Evolutionary conservation across 2,113 vertebrate species (phyloP).

Genomic region (Scartelaos histophorus): DNA sequence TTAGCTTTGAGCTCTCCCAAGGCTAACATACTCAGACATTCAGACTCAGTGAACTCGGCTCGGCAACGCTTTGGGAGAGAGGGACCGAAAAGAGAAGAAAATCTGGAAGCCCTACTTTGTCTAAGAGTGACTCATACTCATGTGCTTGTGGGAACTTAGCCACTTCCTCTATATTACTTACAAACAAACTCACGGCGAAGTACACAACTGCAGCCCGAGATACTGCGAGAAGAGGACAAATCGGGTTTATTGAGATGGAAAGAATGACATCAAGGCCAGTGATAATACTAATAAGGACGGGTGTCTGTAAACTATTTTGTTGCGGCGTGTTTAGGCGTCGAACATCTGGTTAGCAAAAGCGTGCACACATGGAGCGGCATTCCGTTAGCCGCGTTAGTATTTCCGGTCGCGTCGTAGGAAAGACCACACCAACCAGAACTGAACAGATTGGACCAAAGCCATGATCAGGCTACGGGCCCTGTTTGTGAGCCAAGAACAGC

Average conservation of each 20-base stretch:
- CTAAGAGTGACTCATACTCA: constrained; percentile 71
- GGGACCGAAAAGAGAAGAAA: constrained; percentile 61
- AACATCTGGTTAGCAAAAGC: constrained; percentile 28
- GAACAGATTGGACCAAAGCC: not conserved
- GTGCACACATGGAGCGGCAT: constrained; percentile 7
- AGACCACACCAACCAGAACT: not conserved
- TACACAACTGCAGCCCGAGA: constrained; percentile 9
- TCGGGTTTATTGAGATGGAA: constrained; percentile 14
- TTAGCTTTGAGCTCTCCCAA: constrained; percentile 50
- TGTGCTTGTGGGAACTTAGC: constrained; percentile 68
- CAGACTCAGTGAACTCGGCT: constrained; percentile 21
- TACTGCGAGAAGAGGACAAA: constrained; percentile 4
- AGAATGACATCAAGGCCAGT: constrained; percentile 23
- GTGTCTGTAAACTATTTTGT: constrained; percentile 21
- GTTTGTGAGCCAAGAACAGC: too few relatives aligned
- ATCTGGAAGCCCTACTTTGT: constrained; percentile 55
- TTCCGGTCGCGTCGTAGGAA: not conserved
- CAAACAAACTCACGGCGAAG: constrained; percentile 38
- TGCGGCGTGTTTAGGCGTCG: constrained; percentile 16
- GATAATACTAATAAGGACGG: constrained; percentile 21
- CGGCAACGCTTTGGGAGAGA: constrained; percentile 2
- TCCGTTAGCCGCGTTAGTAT: not conserved
- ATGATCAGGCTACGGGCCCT: too few relatives aligned
- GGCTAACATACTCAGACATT: constrained; percentile 41
- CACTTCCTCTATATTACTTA: constrained; percentile 63